phyloP scores from a whole-genome alignment of 1,140 invertebrate genomes.

The Meteorus sp. region DNA sequence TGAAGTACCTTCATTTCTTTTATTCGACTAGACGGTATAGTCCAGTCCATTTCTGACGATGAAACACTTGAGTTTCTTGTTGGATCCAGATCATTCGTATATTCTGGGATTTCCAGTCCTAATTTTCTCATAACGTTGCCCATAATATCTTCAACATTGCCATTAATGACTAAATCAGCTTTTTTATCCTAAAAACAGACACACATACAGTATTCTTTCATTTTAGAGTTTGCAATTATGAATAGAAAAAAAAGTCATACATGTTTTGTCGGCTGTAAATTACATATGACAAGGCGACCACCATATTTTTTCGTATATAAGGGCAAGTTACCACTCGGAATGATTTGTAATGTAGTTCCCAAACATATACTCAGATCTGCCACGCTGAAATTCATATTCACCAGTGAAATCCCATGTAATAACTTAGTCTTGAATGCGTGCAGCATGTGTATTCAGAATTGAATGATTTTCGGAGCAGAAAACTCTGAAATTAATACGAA shows the following conservation, averaged over 20 bases:
- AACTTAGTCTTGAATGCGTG: no score
- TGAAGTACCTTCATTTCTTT: constrained; percentile 62
- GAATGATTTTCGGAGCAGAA: no score
- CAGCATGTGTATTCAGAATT: no score
- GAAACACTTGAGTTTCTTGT: constrained; percentile 60
- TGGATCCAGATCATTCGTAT: constrained; percentile 69
- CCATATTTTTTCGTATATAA: constrained; percentile 84
- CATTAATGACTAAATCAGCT: constrained; percentile 85
- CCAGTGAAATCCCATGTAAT: background rate
- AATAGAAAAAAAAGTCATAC: constrained; percentile 56
- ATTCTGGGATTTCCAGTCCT: constrained; percentile 71
- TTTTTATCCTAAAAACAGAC: constrained; percentile 78
- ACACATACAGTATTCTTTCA: constrained; percentile 15
- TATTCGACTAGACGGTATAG: constrained; percentile 60
- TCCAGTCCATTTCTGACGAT: constrained; percentile 62
- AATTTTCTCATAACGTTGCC: constrained; percentile 74
- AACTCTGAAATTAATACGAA: no score
- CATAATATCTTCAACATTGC: constrained; percentile 88
- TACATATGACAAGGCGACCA: constrained; percentile 91
- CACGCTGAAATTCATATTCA: constrained; percentile 62
- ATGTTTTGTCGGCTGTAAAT: constrained; percentile 96
- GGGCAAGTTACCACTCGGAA: constrained; percentile 94
- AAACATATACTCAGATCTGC: constrained; percentile 92
- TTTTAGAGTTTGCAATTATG: constrained; percentile 3
- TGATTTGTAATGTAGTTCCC: constrained; percentile 96